Conservation (phyloP, 2,113 vertebrate genomes). For the Lota lota region DNA sequence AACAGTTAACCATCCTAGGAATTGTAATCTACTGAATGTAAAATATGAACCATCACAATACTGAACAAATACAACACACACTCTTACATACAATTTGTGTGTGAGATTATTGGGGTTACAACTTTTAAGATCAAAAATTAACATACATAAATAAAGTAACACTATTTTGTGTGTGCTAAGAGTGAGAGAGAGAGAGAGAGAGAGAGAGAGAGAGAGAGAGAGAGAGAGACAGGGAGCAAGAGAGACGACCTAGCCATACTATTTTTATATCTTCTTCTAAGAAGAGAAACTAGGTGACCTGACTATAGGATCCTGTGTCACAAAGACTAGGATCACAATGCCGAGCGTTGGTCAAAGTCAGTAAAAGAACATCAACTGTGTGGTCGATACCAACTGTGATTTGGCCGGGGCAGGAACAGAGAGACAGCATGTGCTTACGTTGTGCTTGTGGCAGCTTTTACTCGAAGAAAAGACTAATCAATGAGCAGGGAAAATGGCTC, state of each 20-base stretch:
- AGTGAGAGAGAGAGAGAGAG: background rate
- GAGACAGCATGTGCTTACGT: constrained; percentile 15
- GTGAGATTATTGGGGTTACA: too few relatives aligned
- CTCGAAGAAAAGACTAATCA: constrained; percentile 37
- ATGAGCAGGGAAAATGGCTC: constrained; percentile 18
- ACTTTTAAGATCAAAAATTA: too few relatives aligned
- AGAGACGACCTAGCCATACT: constrained; percentile 5
- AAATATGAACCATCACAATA: too few relatives aligned
- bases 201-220: background rate
- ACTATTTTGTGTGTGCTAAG: background rate
- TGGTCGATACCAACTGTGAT: too few relatives aligned
- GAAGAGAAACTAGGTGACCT: too few relatives aligned
- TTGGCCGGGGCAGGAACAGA: background rate
- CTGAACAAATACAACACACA: too few relatives aligned
- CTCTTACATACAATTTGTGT: too few relatives aligned
- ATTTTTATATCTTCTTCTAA: too few relatives aligned
- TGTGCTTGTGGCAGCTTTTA: constrained; percentile 28
- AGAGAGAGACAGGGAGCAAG: background rate
- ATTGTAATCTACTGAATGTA: too few relatives aligned
- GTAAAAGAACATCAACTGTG: constrained; percentile 15
- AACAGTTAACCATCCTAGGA: too few relatives aligned
- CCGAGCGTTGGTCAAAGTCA: constrained; percentile 9
- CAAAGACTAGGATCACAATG: background rate
- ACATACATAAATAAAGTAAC: too few relatives aligned
- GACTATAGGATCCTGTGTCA: too few relatives aligned